Evolutionary conservation across 2,113 vertebrate species (phyloP).

Genomic region (Dendrocopos noguchii): DNA sequence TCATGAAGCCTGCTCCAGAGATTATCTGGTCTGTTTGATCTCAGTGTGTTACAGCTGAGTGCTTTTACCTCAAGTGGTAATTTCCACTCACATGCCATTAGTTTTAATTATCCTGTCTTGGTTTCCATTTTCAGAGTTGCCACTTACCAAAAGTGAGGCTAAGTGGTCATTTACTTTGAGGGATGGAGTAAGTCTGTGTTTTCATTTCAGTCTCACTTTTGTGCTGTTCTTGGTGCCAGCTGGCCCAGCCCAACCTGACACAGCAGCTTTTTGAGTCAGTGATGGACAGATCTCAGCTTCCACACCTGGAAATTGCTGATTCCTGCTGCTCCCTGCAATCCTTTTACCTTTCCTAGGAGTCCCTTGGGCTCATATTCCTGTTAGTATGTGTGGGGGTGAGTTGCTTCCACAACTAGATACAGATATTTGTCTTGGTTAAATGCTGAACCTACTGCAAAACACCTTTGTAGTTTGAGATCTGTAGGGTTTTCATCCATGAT

Average conservation of each 20-base stretch:
- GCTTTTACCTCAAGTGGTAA: conserved; percentile 48
- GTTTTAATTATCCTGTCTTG: conserved; percentile 45
- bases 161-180: conserved; percentile 7
- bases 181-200: not conserved
- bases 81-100: conserved; percentile 33
- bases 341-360: not conserved
- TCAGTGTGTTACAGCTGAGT: not conserved
- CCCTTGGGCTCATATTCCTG: not conserved
- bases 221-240: not conserved
- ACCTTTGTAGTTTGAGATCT: not conserved
- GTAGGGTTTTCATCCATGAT: not conserved
- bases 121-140: conserved; percentile 12
- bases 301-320: not conserved
- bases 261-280: not conserved
- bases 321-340: not conserved
- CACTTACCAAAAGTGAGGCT: conserved; percentile 1
- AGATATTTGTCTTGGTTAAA: not conserved
- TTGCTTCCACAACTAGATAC: not conserved
- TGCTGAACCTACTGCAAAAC: not conserved
- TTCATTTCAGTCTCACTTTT: not conserved
- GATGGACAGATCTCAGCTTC: not conserved
- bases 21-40: conserved; percentile 8
- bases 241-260: not conserved
- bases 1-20: not conserved
- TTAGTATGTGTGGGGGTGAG: not conserved